Evolutionary conservation across 2,888 invertebrate genomes (phyloP).

Genomic region (Cephalotes varians): DNA sequence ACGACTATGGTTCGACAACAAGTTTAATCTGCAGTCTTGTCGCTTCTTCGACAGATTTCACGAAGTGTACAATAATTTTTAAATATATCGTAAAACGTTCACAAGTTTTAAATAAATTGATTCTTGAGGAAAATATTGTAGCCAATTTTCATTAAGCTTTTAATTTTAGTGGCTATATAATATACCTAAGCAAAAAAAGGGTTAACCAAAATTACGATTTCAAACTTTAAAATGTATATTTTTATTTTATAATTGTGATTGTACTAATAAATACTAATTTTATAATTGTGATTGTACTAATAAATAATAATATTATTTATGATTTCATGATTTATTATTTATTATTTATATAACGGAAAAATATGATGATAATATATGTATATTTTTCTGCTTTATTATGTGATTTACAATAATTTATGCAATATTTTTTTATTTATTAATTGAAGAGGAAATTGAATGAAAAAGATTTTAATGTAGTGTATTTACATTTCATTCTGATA

Average conservation of each 20-base stretch:
- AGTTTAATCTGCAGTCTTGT: constrained; percentile 14
- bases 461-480: neutral
- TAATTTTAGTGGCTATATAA: neutral
- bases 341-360: neutral
- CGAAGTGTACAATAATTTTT: neutral
- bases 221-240: neutral
- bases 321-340: too few species aligned
- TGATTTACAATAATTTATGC: neutral
- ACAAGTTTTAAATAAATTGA: neutral
- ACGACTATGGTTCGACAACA: neutral
- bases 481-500: neutral
- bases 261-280: neutral
- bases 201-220: neutral
- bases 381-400: neutral
- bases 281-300: neutral
- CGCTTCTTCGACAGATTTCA: neutral
- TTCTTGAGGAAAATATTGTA: neutral
- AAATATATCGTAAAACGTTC: neutral
- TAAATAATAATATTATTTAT: neutral
- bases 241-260: neutral
- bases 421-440: neutral
- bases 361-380: neutral
- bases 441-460: neutral
- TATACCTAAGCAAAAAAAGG: neutral
- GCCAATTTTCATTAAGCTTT: neutral